Evolutionary conservation across 2,797 vertebrate genomes (phyloP), one percentile per base, ranked within the genome.

Genomic region (Pachyuromys duprasi): DNA sequence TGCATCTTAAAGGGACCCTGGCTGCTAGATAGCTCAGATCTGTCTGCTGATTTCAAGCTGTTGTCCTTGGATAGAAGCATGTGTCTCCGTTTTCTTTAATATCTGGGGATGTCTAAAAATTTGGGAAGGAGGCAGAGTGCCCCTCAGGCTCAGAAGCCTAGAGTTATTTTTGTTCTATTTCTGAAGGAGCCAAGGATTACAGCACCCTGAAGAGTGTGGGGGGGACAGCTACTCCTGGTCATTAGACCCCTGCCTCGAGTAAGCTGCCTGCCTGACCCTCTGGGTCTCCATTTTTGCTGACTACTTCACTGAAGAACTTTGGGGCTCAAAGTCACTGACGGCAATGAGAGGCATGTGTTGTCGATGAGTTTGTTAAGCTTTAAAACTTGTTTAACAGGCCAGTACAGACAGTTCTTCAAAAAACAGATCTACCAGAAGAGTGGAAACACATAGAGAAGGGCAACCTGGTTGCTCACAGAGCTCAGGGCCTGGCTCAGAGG

Each of bases 1-100:
- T 45, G 13, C 17, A 62, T 96, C 96, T 97, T 97, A 97, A 97
- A 98, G 96, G 87, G 89, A 95, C 87, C 83, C 74, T 9, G 15
- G n/a, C 95, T 55, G 13, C 89, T 95, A 93, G 81, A 94, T 63
- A 89, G 9, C 24, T 62, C 74, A 76, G 28, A 36, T 63, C 62
- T 42, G 18, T 57, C 55, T 69, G 79, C 75, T 75, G 36, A 83
- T 74, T 84, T 90, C 20, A 20, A 87, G 89, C 42, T 89, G 53
- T 82, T 95, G 22, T 95, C 83, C 18, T 92, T 82, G 53, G 84
- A 84, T 49, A 86, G 69, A 76, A 15, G 8, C 83, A 79, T 67
- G 24, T 24, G 31, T 78, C 55, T 93, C 83, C 63, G 1, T 82
- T 62, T 86, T 90, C 45, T 63, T 95, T 62, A 24, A 62, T 83